Evolutionary conservation across 2,888 invertebrate genomes (phyloP).

Genomic region (Xanthorhoe designata): DNA sequence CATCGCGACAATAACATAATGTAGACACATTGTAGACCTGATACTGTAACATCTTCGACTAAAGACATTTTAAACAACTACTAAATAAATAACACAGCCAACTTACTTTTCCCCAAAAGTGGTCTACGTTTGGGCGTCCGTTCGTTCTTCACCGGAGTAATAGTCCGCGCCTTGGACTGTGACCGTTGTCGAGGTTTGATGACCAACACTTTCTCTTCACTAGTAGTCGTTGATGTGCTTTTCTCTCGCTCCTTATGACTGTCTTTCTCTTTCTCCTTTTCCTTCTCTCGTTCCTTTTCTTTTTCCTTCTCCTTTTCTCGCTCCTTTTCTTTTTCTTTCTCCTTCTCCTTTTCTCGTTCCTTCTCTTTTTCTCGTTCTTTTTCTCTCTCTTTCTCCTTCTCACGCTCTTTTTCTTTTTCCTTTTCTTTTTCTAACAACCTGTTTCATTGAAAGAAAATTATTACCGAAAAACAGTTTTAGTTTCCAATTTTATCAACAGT

Average conservation of each 20-base stretch:
- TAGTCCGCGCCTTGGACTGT: conserved; percentile 70
- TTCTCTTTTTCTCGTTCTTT: conserved; percentile 61
- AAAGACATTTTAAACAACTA: no score
- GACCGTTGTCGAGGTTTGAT: conserved; percentile 72
- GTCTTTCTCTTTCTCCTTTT: conserved; percentile 54
- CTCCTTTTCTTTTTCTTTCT: conserved; percentile 49
- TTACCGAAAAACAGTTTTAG: no score
- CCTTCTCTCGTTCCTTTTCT: conserved; percentile 60
- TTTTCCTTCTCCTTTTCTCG: conserved; percentile 55
- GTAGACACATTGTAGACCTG: no score
- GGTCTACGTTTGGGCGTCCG: conserved; percentile 70
- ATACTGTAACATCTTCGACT: no score
- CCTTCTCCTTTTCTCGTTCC: conserved; percentile 54
- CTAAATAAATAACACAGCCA: background rate
- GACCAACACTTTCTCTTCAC: conserved; percentile 66
- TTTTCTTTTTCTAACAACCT: conserved; percentile 47
- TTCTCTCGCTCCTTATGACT: conserved; percentile 62
- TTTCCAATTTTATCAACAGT: background rate
- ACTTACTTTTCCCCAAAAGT: conserved; percentile 71
- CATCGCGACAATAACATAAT: no score
- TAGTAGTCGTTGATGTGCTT: conserved; percentile 59
- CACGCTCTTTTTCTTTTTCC: conserved; percentile 52
- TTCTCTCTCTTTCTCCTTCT: conserved; percentile 57
- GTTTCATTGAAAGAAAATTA: conserved; percentile 2
- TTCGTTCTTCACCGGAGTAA: conserved; percentile 64